Evolutionary conservation across 2,113 vertebrate species (phyloP).

Genomic region (Mormyrus lacerda): DNA sequence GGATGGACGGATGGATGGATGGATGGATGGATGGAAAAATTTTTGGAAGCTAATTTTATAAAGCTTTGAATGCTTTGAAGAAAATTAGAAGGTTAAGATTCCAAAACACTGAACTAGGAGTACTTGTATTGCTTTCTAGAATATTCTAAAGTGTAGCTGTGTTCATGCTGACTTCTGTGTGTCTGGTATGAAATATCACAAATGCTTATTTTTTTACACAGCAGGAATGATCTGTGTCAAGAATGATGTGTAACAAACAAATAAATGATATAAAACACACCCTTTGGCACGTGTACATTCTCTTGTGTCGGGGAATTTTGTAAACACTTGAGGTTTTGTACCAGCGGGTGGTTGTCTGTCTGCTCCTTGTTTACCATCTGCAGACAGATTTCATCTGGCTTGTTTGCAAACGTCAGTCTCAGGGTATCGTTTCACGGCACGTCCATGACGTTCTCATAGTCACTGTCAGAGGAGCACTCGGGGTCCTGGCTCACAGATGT

Average conservation of each 20-base stretch:
- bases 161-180: neutral
- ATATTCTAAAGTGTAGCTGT: neutral
- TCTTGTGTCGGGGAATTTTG: neutral
- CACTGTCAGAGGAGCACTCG: constrained; percentile 19
- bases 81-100: neutral
- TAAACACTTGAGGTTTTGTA: neutral
- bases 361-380: neutral
- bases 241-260: constrained; percentile 2
- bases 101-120: neutral
- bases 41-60: neutral
- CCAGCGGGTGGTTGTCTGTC: neutral
- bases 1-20: neutral
- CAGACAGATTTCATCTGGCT: neutral
- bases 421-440: neutral
- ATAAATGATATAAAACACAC: neutral
- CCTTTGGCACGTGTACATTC: neutral
- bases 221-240: neutral
- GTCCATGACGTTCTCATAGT: constrained; percentile 30
- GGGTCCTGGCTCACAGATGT: neutral
- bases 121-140: neutral
- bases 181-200: neutral
- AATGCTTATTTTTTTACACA: neutral
- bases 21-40: neutral
- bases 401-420: neutral
- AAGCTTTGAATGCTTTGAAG: neutral